Evolutionary conservation across 2,797 vertebrate species (phyloP).

Genomic region (Linurgus olivaceus): DNA sequence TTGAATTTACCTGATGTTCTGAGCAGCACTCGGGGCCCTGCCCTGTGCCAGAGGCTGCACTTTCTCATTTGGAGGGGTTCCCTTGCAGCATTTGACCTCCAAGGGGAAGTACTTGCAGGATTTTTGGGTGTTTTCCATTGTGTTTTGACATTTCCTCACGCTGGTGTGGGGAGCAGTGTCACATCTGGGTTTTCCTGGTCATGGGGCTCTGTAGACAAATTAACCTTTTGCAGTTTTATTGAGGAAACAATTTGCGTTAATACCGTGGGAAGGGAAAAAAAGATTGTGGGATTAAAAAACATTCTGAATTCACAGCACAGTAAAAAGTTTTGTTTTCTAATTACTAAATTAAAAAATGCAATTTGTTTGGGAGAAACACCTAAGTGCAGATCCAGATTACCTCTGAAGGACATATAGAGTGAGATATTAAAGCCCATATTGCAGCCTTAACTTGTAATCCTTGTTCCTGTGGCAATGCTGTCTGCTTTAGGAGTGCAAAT

Average conservation of each 20-base stretch:
- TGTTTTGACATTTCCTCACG: background rate
- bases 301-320: background rate
- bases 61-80: accelerated
- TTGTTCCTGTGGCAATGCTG: background rate
- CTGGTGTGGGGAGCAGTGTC: background rate
- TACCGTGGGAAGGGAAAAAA: background rate
- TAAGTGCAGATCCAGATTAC: background rate
- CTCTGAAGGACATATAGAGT: background rate
- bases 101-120: background rate
- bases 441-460: background rate
- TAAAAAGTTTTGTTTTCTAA: background rate
- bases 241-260: background rate
- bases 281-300: background rate
- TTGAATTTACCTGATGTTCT: accelerated
- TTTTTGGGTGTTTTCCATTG: background rate
- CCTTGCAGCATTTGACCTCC: background rate
- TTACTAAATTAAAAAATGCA: background rate
- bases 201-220: background rate
- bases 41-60: background rate
- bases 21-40: too few relatives aligned
- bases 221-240: background rate
- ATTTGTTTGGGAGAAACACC: background rate
- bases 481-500: background rate
- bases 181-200: background rate
- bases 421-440: background rate